Percentiles rank a stretch among this genome's conserved stretches.
Evolutionary conservation across 2,888 invertebrate species (phyloP).

Genomic region (Germaria angustata): DNA sequence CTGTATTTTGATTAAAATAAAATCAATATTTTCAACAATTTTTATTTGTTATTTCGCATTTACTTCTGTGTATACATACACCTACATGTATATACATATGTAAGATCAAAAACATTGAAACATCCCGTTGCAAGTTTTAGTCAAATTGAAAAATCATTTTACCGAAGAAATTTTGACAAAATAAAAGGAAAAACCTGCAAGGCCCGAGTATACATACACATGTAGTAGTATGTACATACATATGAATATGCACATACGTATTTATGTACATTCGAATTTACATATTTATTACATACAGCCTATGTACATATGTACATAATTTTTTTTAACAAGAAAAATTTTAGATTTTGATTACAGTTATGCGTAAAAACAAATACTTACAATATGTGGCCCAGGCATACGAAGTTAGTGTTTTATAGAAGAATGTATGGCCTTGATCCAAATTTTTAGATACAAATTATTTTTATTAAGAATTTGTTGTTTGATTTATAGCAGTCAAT

Average conservation of each 20-base stretch:
- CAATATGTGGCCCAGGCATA: slow-evolving; percentile 66
- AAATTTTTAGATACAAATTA: slow-evolving; percentile 27
- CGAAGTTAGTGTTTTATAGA: slow-evolving; percentile 52
- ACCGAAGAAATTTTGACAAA: too few relatives aligned
- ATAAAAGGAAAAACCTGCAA: background rate
- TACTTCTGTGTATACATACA: too few relatives aligned
- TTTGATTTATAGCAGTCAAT: background rate
- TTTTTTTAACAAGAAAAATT: slow-evolving; percentile 11
- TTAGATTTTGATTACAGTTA: background rate
- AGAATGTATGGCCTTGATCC: slow-evolving; percentile 56
- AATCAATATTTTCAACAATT: slow-evolving; percentile 49
- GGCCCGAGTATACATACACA: background rate
- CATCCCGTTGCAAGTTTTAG: background rate
- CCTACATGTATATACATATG: background rate
- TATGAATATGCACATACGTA: background rate
- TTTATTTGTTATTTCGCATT: background rate
- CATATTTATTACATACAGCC: background rate
- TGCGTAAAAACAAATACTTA: slow-evolving; percentile 37
- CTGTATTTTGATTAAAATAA: slow-evolving; percentile 30
- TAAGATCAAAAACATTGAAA: background rate
- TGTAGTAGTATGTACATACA: background rate
- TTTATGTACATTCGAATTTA: background rate
- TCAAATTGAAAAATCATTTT: too few relatives aligned
- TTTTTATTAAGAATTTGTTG: background rate
- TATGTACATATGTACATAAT: background rate